phyloP scores from a whole-genome alignment of 2,888 invertebrate species.

The Caenorhabditis zanzibari region DNA sequence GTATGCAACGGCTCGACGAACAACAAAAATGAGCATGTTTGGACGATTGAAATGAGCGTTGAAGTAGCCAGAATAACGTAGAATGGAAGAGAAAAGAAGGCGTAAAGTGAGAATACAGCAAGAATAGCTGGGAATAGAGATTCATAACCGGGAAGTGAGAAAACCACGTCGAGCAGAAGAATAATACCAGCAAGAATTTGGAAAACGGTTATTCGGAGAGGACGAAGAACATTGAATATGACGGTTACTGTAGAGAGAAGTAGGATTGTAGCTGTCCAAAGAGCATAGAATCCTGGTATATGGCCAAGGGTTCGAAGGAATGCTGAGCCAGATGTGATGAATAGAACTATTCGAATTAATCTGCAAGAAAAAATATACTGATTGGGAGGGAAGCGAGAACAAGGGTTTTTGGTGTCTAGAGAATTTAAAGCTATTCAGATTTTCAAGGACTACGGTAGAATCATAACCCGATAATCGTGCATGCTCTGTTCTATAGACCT shows the following conservation, averaged over 20 bases:
- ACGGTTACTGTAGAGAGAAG: slow-evolving; percentile 56
- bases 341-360: slow-evolving; percentile 51
- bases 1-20: slow-evolving; percentile 63
- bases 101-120: slow-evolving; percentile 73
- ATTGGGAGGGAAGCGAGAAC: too few relatives aligned
- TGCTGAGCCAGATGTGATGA: slow-evolving; percentile 62
- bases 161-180: slow-evolving; percentile 52
- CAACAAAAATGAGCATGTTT: slow-evolving; percentile 59
- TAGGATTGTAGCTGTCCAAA: slow-evolving; percentile 48
- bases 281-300: slow-evolving; percentile 52
- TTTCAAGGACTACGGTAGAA: too few relatives aligned
- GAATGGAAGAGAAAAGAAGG: slow-evolving; percentile 73
- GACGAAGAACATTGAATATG: slow-evolving; percentile 51
- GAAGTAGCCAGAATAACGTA: slow-evolving; percentile 49
- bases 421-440: too few relatives aligned
- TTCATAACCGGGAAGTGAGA: slow-evolving; percentile 67
- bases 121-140: slow-evolving; percentile 77
- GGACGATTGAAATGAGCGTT: slow-evolving; percentile 51
- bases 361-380: slow-evolving; percentile 22
- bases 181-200: slow-evolving; percentile 42
- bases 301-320: slow-evolving; percentile 65
- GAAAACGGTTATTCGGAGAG: slow-evolving; percentile 25
- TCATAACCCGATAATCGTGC: too few relatives aligned
- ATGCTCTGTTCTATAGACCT: too few relatives aligned
- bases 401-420: neutral